Base-by-base conservation (phyloP, 2,888 invertebrate genomes). In the Drosophila diplacantha region DNA sequence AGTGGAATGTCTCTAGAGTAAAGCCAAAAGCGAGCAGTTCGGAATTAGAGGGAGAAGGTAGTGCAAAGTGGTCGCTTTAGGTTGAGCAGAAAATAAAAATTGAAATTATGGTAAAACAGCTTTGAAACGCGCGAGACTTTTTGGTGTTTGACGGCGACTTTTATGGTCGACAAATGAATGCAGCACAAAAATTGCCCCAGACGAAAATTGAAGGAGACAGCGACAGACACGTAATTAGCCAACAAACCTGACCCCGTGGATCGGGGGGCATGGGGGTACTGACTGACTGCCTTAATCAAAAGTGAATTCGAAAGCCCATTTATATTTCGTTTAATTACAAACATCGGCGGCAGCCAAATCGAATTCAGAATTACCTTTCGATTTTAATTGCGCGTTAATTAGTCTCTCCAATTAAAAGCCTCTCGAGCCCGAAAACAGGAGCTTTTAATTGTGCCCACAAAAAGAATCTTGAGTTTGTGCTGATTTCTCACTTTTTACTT, bases 151-250 rank as follows among this genome's bases (percentile, higher is more conserved):
- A 71, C 82, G 77, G 74, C 80, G 71, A 82, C 82, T 76, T 79
- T 82, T 79, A 82, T 79, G 78, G 78, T 66, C 77, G 82, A 79
- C 80, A 80, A 78, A 81, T 78, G 82, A 82, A 80, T 77, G 75
- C 73, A 77, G 68, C 80, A 74, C 41, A 73, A 50, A 73, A 74
- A 67, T 73, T 69, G 81, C 72, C 61, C 61, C 61, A 76, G 69
- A 79, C 74, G 76, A 81, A 78, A 79, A 79, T 79, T 81, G 71
- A 79, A 79, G 68, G 74, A 80, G 78, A 79, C 78, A 79, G 81
- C 75, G 64, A 77, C 69, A 73, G 71, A 76, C 82, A 81, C 80
- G 78, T 79, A 79, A 79, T 79, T 79, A 79, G 78, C 74, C 80
- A 76, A 68, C 44, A 46, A 63, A 54, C 37, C 35, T 41, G 54